phyloP scores from a whole-genome alignment of 2,113 vertebrate genomes.

The Dolichotis patagonum region DNA sequence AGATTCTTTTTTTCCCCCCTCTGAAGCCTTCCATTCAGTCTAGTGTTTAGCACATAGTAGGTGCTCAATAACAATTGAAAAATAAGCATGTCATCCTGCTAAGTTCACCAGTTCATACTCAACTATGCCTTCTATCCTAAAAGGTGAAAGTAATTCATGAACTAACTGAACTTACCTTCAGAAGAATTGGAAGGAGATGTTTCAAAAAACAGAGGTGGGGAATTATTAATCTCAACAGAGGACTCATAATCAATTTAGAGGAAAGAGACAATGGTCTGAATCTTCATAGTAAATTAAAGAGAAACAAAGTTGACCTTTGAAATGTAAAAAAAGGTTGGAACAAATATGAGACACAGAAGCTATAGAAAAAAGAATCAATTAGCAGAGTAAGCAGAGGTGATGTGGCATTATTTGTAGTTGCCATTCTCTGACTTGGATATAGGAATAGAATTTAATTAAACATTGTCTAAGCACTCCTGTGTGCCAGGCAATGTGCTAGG shows the following conservation, averaged over 20 bases:
- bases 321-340: neutral
- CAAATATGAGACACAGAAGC: neutral
- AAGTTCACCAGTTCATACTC: neutral
- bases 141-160: neutral
- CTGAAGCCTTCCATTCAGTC: neutral
- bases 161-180: neutral
- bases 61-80: neutral
- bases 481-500: neutral
- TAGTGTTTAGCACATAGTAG: neutral
- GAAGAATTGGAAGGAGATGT: neutral
- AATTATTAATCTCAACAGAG: neutral
- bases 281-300: constrained; percentile 32
- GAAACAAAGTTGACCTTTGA: neutral
- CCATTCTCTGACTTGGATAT: neutral
- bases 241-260: neutral
- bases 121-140: neutral
- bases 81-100: neutral
- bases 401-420: neutral
- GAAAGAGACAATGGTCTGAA: neutral
- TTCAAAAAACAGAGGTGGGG: neutral
- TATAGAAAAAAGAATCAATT: neutral
- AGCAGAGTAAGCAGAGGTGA: neutral
- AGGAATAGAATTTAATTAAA: neutral
- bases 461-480: neutral
- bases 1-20: neutral